Percentiles rank a stretch among this genome's conserved stretches.
Conservation (phyloP, 2,113 vertebrate genomes). For the Trinectes maculatus region DNA sequence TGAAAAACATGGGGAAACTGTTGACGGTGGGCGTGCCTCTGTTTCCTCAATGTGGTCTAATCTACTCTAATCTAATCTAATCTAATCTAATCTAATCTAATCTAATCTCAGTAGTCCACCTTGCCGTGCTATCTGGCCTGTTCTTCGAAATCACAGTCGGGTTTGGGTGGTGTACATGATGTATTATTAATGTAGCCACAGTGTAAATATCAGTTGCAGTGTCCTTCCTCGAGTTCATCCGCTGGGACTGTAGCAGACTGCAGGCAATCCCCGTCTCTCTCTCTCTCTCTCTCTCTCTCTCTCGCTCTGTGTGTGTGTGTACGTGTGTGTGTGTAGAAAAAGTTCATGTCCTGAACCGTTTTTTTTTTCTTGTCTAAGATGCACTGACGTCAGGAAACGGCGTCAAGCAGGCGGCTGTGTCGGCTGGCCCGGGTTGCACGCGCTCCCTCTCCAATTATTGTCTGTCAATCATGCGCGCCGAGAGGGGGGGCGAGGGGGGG, state of each 20-base stretch:
- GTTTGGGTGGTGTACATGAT: conserved; percentile 42
- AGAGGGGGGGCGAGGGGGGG: neutral
- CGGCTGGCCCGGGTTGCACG: conserved; percentile 70
- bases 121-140: conserved; percentile 1
- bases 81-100: conserved; percentile 35
- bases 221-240: conserved; percentile 60
- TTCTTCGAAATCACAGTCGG: conserved; percentile 54
- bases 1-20: too few species aligned
- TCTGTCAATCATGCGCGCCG: conserved; percentile 77
- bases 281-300: conserved; percentile 1
- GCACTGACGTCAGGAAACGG: conserved; percentile 90
- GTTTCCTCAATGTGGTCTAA: neutral
- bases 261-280: conserved; percentile 20
- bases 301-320: conserved; percentile 46
- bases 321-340: conserved; percentile 74
- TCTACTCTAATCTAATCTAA: conserved; percentile 1
- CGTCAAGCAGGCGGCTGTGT: conserved; percentile 89
- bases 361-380: conserved; percentile 61
- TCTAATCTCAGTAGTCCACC: conserved; percentile 3
- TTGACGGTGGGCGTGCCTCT: neutral
- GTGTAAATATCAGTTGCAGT: conserved; percentile 62
- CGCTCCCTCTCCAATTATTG: conserved; percentile 83
- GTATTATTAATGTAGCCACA: conserved; percentile 59
- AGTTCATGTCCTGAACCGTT: conserved; percentile 85
- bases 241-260: conserved; percentile 49